Evolutionary conservation across 2,797 vertebrate genomes (phyloP).

Genomic region (Perodicticus potto): DNA sequence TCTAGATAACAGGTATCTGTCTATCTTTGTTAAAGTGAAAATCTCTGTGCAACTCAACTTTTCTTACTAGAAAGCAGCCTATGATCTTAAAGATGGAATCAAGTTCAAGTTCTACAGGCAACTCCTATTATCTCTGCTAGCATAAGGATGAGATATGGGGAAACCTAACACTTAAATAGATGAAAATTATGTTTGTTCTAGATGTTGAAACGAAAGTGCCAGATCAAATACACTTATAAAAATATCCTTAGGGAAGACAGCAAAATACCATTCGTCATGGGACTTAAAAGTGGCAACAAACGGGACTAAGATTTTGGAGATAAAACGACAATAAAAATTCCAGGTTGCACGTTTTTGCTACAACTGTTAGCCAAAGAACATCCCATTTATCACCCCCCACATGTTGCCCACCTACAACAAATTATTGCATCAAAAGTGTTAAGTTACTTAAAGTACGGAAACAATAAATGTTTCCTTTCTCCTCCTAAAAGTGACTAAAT

Average conservation of each 20-base stretch:
- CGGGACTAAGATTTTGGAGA: not conserved
- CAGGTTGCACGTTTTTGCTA: not conserved
- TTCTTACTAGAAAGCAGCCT: constrained; percentile 15
- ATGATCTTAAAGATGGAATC: not conserved
- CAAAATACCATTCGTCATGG: not conserved
- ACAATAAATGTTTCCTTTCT: not conserved
- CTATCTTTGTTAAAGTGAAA: not conserved
- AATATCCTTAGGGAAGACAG: not conserved
- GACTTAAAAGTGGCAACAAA: not conserved
- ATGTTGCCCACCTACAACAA: not conserved
- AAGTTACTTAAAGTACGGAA: not conserved
- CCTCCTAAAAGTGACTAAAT: not conserved
- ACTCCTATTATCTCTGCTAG: not conserved
- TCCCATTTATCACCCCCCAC: not conserved
- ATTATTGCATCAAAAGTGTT: too few relatives aligned
- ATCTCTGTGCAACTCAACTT: not conserved
- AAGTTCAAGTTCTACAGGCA: constrained; percentile 60
- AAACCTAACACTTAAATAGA: not conserved
- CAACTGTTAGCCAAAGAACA: not conserved
- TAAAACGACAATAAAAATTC: not conserved
- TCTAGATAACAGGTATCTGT: not conserved
- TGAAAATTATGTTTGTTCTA: not conserved
- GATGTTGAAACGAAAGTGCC: not conserved
- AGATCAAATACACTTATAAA: constrained; percentile 20
- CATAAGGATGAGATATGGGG: not conserved